These are phyloP conservation scores for Chaetorhynchus papuensis DNA, from an alignment of 2,113 vertebrate genomes.

Conservation along the genomic window DNA sequence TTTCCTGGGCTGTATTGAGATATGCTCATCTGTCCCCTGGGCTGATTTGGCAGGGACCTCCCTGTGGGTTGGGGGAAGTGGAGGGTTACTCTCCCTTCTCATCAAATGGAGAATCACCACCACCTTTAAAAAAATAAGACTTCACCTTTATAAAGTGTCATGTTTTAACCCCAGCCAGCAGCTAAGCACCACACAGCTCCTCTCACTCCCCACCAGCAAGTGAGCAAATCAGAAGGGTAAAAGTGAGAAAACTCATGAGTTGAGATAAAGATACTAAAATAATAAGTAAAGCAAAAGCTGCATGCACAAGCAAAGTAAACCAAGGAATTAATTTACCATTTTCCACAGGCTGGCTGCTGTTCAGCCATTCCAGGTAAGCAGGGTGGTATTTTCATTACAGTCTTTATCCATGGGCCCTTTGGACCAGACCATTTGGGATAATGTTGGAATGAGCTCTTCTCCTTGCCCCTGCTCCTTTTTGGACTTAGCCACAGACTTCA, in stretches of 20 bases:
- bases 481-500: neutral
- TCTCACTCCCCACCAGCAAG: fast-evolving
- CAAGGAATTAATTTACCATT: neutral
- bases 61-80: fast-evolving
- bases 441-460: neutral
- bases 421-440: neutral
- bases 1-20: neutral
- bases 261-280: neutral
- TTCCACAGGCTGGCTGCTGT: neutral
- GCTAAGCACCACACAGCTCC: neutral
- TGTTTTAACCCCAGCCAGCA: neutral
- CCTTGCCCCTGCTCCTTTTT: neutral
- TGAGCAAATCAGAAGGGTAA: neutral
- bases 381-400: neutral
- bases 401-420: neutral
- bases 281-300: neutral
- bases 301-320: neutral
- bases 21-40: neutral
- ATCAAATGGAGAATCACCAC: neutral
- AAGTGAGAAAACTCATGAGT: neutral
- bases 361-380: neutral
- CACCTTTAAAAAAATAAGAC: neutral
- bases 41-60: neutral
- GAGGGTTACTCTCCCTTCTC: neutral
- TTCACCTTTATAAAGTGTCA: neutral